Percentiles rank a stretch among this genome's conserved stretches.
These are phyloP conservation scores for Pedetes capensis DNA, from an alignment of 2,113 vertebrate species.

Conservation along the genomic window DNA sequence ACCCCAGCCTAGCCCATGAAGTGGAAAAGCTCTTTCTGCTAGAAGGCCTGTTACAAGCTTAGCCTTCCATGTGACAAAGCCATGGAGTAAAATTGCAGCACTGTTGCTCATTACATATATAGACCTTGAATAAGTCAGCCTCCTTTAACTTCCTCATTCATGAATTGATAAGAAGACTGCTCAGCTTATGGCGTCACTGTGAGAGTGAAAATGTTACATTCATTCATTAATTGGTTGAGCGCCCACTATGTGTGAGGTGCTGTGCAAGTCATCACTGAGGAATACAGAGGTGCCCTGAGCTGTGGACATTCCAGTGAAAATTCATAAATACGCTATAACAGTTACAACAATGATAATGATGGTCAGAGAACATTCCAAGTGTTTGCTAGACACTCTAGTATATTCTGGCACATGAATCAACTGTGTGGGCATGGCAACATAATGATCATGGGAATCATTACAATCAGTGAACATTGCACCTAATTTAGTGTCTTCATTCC, in stretches of 20 bases:
- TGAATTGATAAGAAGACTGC: background rate
- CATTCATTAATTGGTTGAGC: background rate
- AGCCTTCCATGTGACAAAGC: background rate
- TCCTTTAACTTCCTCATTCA: background rate
- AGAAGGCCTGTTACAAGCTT: background rate
- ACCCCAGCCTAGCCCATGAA: no score
- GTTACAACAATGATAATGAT: background rate
- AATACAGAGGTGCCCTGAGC: background rate
- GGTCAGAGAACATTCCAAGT: background rate
- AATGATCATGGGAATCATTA: no score
- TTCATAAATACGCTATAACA: background rate
- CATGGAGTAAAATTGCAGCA: background rate
- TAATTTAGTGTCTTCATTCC: background rate
- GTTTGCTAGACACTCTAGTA: background rate
- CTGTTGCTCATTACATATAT: background rate
- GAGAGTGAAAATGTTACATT: background rate
- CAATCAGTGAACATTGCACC: background rate
- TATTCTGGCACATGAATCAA: background rate
- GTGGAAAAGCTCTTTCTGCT: background rate
- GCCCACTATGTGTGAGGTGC: background rate
- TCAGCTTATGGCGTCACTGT: background rate
- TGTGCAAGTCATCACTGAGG: background rate
- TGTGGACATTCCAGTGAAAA: background rate
- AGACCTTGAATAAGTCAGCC: background rate
- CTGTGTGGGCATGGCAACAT: background rate